Evolutionary conservation across 2,888 invertebrate genomes (phyloP).

Genomic region (Cyrtodaria siliqua): DNA sequence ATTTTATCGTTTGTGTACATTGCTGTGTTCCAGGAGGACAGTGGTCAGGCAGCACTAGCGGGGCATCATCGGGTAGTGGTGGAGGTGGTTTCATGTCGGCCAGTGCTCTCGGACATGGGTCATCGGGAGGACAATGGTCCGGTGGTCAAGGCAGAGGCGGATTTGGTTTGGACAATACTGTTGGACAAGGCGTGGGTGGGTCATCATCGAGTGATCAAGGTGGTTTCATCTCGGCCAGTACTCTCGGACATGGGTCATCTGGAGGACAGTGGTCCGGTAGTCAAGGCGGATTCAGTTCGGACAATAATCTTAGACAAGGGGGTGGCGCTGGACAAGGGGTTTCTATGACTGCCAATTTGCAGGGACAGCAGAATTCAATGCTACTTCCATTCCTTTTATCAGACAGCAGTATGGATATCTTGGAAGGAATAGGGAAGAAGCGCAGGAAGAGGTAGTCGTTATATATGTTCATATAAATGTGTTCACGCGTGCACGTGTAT

Average conservation of each 20-base stretch:
- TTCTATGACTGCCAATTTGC: not conserved
- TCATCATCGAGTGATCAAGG: too few relatives aligned
- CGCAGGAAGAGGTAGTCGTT: constrained; percentile 36
- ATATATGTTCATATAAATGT: too few relatives aligned
- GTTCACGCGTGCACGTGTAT: too few relatives aligned
- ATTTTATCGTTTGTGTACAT: too few relatives aligned
- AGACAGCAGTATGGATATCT: constrained; percentile 34
- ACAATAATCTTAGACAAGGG: not conserved
- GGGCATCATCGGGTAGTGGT: not conserved
- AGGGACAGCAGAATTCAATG: constrained; percentile 17
- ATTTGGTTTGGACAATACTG: too few relatives aligned
- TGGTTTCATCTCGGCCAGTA: constrained; percentile 21
- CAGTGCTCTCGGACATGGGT: too few relatives aligned
- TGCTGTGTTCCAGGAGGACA: not conserved
- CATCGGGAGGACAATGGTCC: too few relatives aligned
- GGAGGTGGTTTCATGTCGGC: constrained; percentile 23
- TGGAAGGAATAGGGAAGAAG: constrained; percentile 33
- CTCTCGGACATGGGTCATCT: too few relatives aligned
- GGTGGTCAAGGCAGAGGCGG: too few relatives aligned
- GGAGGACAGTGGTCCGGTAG: too few relatives aligned
- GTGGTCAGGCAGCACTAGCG: too few relatives aligned
- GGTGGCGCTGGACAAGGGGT: not conserved
- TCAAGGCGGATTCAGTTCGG: too few relatives aligned
- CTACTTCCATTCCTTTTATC: constrained; percentile 32
- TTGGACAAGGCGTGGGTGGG: constrained; percentile 8